Evolutionary conservation across 2,113 vertebrate genomes (phyloP), one percentile per base, ranked within the genome.

Genomic region (Rhinopomastus cyanomelas): DNA sequence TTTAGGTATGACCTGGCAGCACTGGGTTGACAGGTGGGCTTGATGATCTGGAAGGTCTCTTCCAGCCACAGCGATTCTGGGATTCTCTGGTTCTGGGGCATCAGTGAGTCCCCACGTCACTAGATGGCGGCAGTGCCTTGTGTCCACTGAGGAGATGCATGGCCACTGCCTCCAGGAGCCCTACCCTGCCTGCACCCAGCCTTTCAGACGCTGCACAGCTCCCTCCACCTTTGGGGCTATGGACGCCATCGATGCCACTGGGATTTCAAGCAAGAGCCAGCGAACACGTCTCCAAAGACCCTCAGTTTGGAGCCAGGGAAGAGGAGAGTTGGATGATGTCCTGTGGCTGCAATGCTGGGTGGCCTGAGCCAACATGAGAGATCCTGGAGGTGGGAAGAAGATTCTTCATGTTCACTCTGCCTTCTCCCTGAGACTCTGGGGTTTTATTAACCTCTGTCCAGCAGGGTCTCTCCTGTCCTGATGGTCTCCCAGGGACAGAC

Each of bases 101-200:
- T 15, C 15, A 42, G 39, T 1, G 19, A 5, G 0, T 2, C 52
- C 39, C 79, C 1, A 1, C 25, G 19, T 83, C 95, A 81, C 73
- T 84, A 94, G 95, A 72, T 96, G 95, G 95, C 94, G 8, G 77
- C 95, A 95, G 11, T 9, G 83, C 83, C 57, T 22, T 3, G 74
- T 36, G 8, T 36, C 52, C 74, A 2, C 2, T 17, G 7, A 36
- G 78, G 27, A 4, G 42, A 5, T 8, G 30, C 42, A 15, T 6
- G 1, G 34, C 12, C 1, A 2, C 61, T 16, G 55, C 48, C 11
- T 13, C 10, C 1, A 11, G 6, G 2, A 64, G 22, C 36, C 37
- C 51, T 17, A 25, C 6, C 20, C 49, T 11, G 29, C 18, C 55
- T 11, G 7, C n/a, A 8, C 2, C 8, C 78, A 32, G n/a, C 48